phyloP scores from a whole-genome alignment of 1,140 invertebrate genomes.

The Trialeurodes vaporariorum region DNA sequence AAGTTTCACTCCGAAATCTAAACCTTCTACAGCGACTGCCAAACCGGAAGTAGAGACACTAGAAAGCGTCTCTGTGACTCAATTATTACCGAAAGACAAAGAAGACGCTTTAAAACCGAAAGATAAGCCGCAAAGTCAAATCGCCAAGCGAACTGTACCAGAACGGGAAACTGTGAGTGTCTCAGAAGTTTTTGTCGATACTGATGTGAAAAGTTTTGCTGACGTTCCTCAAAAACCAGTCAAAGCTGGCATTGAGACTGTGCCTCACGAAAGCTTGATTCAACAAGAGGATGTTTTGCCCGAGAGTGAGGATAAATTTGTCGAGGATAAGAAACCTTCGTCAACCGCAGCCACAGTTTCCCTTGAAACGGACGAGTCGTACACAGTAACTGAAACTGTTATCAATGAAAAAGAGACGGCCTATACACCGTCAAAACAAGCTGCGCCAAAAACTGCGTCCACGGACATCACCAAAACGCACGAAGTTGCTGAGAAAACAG shows the following conservation, averaged over 20 bases:
- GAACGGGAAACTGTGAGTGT: neutral
- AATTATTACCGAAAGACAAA: neutral
- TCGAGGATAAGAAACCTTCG: neutral
- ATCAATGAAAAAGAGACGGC: neutral
- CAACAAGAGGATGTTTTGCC: neutral
- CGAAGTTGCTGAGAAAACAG: neutral
- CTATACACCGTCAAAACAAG: neutral
- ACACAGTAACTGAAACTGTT: neutral
- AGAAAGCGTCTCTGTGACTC: neutral
- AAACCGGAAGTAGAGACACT: neutral
- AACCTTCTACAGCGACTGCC: neutral
- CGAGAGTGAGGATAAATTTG: neutral
- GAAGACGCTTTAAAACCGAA: neutral
- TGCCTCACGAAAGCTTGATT: neutral
- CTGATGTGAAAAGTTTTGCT: neutral
- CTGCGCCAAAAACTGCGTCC: neutral
- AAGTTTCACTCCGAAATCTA: neutral
- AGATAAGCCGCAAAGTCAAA: neutral
- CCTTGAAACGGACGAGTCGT: neutral
- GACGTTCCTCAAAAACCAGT: neutral
- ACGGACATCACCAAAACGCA: neutral
- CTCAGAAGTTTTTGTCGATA: neutral
- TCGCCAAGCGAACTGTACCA: neutral
- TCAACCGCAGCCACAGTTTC: neutral
- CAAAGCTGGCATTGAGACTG: neutral